Percentiles rank a stretch among this genome's conserved stretches.
Evolutionary conservation across 2,797 vertebrate species (phyloP).

Genomic region (Gallirallus australis): DNA sequence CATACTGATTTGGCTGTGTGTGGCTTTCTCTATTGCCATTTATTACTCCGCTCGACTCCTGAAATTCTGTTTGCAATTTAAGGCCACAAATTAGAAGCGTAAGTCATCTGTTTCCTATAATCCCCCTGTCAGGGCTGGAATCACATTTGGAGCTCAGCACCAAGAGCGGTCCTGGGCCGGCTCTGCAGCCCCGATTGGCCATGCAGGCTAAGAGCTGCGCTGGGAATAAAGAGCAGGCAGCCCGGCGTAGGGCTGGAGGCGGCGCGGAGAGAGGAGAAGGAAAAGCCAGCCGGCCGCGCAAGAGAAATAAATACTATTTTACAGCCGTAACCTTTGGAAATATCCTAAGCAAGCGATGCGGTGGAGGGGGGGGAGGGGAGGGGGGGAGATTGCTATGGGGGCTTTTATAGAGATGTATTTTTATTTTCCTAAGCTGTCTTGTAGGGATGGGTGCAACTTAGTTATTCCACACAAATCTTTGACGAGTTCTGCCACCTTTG

Average conservation of each 20-base stretch:
- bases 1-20: constrained; percentile 87
- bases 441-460: background rate
- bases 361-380: too few species aligned
- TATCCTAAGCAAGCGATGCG: background rate
- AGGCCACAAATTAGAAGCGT: constrained; percentile 98
- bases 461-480: background rate
- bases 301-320: background rate
- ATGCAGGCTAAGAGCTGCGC: constrained; percentile 70
- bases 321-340: background rate
- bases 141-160: constrained; percentile 86
- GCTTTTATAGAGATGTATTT: background rate
- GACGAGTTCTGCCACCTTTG: constrained; percentile 60
- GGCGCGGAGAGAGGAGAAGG: background rate
- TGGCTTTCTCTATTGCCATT: constrained; percentile 89
- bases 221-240: constrained; percentile 75
- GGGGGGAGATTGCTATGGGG: background rate
- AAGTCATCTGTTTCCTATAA: constrained; percentile 99
- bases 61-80: constrained; percentile 99
- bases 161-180: constrained; percentile 76
- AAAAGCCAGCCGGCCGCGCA: constrained; percentile 13
- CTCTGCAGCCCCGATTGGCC: constrained; percentile 80
- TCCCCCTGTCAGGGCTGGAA: constrained; percentile 94
- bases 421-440: background rate
- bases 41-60: constrained; percentile 93
- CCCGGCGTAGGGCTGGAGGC: constrained; percentile 40